A percentile compares a stretch with the other conserved stretches of the same genome.
phyloP scores from a whole-genome alignment of 2,888 invertebrate species.

The Digitonthophagus gazella region DNA sequence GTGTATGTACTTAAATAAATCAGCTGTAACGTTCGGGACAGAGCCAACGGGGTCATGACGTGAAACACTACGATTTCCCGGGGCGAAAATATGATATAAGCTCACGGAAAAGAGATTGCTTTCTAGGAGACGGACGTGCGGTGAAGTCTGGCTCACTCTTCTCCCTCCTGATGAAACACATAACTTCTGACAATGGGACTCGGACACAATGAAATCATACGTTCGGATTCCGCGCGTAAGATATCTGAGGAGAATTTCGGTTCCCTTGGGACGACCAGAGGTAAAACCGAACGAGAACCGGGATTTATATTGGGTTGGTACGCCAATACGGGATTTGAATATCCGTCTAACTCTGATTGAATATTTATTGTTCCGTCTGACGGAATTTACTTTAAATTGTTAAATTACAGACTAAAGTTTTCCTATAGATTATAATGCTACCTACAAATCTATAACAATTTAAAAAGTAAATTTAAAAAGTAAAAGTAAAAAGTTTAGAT shows the following conservation, averaged over 20 bases:
- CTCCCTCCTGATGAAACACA: conserved; percentile 7
- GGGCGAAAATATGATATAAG: conserved; percentile 12
- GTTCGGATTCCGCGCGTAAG: conserved; percentile 4
- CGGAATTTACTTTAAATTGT: background rate
- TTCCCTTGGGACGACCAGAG: background rate
- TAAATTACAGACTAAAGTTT: background rate
- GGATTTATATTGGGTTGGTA: background rate
- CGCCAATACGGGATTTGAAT: conserved; percentile 4
- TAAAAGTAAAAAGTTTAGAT: no score
- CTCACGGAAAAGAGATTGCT: conserved; percentile 1
- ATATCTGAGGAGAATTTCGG: background rate
- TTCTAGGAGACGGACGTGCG: background rate
- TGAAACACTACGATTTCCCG: background rate
- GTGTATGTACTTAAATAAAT: background rate
- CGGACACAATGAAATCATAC: conserved; percentile 12
- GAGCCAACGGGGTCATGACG: no score
- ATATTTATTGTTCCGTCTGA: background rate
- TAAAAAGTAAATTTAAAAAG: no score
- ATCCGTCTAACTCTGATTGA: background rate
- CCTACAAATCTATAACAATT: no score
- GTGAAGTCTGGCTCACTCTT: background rate
- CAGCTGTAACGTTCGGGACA: background rate
- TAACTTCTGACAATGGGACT: conserved; percentile 12
- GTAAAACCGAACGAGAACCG: background rate
- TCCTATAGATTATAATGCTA: no score